Evolutionary conservation across 1,140 invertebrate species (phyloP), one percentile per base, ranked within the genome.

Genomic region (Rhyzopertha dominica): DNA sequence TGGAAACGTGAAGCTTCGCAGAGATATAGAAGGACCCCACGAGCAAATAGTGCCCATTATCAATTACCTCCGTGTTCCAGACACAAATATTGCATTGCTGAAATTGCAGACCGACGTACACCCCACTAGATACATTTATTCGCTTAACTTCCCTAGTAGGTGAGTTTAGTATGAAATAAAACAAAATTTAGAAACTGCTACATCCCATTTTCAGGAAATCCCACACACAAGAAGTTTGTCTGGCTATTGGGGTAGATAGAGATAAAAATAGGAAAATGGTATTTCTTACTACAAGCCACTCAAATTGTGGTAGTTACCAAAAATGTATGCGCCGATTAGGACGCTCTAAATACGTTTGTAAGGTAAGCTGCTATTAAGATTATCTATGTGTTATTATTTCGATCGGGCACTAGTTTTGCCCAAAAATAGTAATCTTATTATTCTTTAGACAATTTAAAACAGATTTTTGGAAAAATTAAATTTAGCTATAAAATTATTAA

Each of bases 21-120:
- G 70, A 3, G 57, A 70, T 38, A 69, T 77, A 5, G 66, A 72
- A 25, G 77, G 83, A 23, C 79, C 80, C 3, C 75, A 82, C 58
- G 85, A 90, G 61, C 79, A 87, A 70, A 70, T 77, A 1, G 66
- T 72, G 24, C 58, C 67, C 12, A 67, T 85, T 0, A 70, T 79
- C 43, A 66, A 71, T 13, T 67, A 73, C 3, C 74, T 71, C 29
- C 43, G 62, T 0, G 56, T 84, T 5, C 63, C 72, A 47, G 65
- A 58, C 35, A 75, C 65, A 20, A 72, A 79, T 54, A 72, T 75
- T 0, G 54, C 72, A 18, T 52, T 87, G 5, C 62, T 85, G 13
- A 77, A 79, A 58, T 60, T 85, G 22, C 73, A 76, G 28, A 38
- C 68, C 28, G 62, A 72, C 0, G 68, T 74, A 2, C 66, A 69